Conservation (phyloP, 2,797 vertebrate species). For the Carapus acus region DNA sequence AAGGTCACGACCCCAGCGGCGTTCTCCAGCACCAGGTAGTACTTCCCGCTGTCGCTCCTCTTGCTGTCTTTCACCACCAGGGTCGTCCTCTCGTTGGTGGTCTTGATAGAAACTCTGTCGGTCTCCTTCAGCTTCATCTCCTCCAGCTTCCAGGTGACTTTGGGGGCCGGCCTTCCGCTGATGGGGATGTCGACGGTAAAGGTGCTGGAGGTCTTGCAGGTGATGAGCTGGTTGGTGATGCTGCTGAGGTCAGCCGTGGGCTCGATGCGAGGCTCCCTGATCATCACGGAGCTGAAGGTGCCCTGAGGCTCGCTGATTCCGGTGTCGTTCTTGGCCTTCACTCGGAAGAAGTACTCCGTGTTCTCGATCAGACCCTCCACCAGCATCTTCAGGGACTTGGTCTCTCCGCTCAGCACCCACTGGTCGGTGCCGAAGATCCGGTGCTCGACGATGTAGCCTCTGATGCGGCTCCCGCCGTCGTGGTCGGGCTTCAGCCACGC, state of each 20-base stretch:
- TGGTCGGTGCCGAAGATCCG: slow-evolving; percentile 83
- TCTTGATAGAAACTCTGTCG: slow-evolving; percentile 86
- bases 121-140: slow-evolving; percentile 99
- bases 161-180: slow-evolving; percentile 90
- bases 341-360: slow-evolving; percentile 94
- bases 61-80: slow-evolving; percentile 90
- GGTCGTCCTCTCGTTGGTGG: slow-evolving; percentile 85
- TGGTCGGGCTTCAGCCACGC: slow-evolving; percentile 98
- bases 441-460: slow-evolving; percentile 89
- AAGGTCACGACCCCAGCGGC: slow-evolving; percentile 90
- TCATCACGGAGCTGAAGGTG: slow-evolving; percentile 88
- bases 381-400: slow-evolving; percentile 86
- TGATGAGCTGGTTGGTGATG: slow-evolving; percentile 94
- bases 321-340: slow-evolving; percentile 91
- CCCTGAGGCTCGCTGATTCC: slow-evolving; percentile 91
- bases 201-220: slow-evolving; percentile 85
- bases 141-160: slow-evolving; percentile 96
- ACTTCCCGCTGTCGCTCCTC: slow-evolving; percentile 96
- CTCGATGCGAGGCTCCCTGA: slow-evolving; percentile 96
- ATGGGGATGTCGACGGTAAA: slow-evolving; percentile 96
- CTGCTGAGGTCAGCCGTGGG: slow-evolving; percentile 96
- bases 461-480: slow-evolving; percentile 93
- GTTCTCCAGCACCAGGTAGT: slow-evolving; percentile 93
- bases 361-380: slow-evolving; percentile 88
- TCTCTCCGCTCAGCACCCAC: slow-evolving; percentile 85